Base-by-base conservation (phyloP, 2,797 vertebrate genomes). In the Poeciliopsis infans region DNA sequence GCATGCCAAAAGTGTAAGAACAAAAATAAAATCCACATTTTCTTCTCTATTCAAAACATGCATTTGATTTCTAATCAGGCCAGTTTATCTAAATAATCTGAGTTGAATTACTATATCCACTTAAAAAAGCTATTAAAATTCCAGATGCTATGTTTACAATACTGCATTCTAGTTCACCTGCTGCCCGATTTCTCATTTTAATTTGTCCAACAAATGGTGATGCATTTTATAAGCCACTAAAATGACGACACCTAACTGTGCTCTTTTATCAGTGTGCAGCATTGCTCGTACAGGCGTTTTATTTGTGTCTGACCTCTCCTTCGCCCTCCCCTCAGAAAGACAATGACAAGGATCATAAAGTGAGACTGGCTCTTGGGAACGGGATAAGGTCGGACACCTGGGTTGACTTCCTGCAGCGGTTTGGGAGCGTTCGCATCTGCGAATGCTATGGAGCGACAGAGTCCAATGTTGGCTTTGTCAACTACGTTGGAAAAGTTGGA, bases 381-480 rank as follows among this genome's bases (percentile, higher is more conserved):
- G 97, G 97, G 43, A 74, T 97, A 1, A 93, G 97, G 61, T 76
- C 79, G 2, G 96, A 97, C 53, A 93, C 95, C 45, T 98, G 97
- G 97, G 88, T 64, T 20, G 95, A 97, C 28, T 97, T 98, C 79
- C 73, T 96, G 83, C 78, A 83, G 74, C 95, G 97, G 64, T 98
- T 97, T 83, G 97, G 97, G 41, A 88, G 96, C 73, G 91, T 97
- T 77, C 46, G 20, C 0, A 88, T 98, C 79, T 92, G 90, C 31
- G 97, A 98, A 86, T 96, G 95, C 83, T 98, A 98, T 6, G 97
- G 95, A 16, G 88, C 97, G 0, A 98, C 97, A 0, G 97, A 98
- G 88, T 96, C 96, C 86, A 98, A 97, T 70, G 2, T 96, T 0
- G 94, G 93, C 59, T 97, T 98, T 80, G 0, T 96, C 57, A 98